phyloP scores from a whole-genome alignment of 1,140 invertebrate genomes.

The Scaptodrosophila lebanonensis region DNA sequence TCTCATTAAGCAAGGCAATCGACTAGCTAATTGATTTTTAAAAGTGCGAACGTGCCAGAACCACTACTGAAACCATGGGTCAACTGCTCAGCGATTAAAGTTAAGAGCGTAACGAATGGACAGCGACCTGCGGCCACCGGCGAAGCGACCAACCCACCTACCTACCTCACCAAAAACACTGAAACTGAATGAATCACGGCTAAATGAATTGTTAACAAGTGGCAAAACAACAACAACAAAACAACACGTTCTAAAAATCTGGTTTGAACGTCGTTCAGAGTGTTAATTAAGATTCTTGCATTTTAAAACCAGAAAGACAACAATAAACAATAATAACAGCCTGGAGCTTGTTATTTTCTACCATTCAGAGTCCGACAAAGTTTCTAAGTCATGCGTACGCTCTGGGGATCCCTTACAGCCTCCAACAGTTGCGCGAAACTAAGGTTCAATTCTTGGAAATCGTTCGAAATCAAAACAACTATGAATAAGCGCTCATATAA shows the following conservation, averaged over 20 bases:
- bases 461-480: slow-evolving; percentile 10
- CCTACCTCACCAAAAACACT: no score
- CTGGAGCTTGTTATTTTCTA: neutral
- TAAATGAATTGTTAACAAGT: slow-evolving; percentile 21
- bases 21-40: slow-evolving; percentile 55
- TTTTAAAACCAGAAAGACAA: slow-evolving; percentile 12
- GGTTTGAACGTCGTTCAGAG: slow-evolving; percentile 31
- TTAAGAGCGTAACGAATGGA: slow-evolving; percentile 42
- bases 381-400: neutral
- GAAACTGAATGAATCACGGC: slow-evolving; percentile 38
- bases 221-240: no score
- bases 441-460: slow-evolving; percentile 34
- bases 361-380: neutral
- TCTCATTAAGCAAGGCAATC: slow-evolving; percentile 49
- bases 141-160: slow-evolving; percentile 9
- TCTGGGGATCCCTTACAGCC: slow-evolving; percentile 41
- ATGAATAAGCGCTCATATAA: slow-evolving; percentile 52
- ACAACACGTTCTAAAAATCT: slow-evolving; percentile 51
- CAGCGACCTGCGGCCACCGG: slow-evolving; percentile 38
- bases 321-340: neutral
- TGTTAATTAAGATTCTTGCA: slow-evolving; percentile 57
- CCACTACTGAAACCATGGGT: slow-evolving; percentile 16
- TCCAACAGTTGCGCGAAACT: slow-evolving; percentile 46
- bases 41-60: slow-evolving; percentile 31
- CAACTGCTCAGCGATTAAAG: no score